Percentiles rank a stretch among this genome's conserved stretches.
These are phyloP conservation scores for Drosophila quasianomalipes DNA, from an alignment of 2,888 invertebrate species.

Conservation along the genomic window DNA sequence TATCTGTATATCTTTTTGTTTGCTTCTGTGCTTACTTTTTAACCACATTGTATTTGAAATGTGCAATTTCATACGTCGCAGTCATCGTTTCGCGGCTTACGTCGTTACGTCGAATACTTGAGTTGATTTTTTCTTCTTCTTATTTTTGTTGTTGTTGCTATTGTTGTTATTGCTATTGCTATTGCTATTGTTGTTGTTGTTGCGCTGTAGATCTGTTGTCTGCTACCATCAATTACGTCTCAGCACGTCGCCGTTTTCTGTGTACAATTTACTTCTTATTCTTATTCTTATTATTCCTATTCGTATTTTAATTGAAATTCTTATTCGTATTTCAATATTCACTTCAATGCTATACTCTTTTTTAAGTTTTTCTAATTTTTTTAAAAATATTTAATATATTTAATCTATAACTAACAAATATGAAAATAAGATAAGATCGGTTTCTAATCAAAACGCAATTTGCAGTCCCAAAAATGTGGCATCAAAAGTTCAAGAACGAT, in stretches of 20 bases:
- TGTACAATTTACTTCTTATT: conserved; percentile 17
- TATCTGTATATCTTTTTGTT: conserved; percentile 56
- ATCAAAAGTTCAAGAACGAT: background rate
- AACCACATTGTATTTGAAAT: conserved; percentile 80
- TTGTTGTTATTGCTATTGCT: conserved; percentile 19
- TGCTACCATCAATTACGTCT: conserved; percentile 71
- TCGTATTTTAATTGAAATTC: conserved; percentile 15
- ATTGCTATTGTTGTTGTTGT: conserved; percentile 28
- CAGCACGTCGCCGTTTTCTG: conserved; percentile 29
- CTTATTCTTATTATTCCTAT: conserved; percentile 1
- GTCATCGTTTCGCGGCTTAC: conserved; percentile 4
- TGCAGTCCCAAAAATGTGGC: background rate
- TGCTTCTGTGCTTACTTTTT: conserved; percentile 72
- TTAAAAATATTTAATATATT: background rate
- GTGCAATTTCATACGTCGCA: conserved; percentile 76
- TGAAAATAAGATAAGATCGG: background rate
- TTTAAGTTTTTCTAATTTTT: background rate
- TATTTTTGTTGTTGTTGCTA: conserved; percentile 13
- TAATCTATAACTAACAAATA: background rate
- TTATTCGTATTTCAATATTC: conserved; percentile 8
- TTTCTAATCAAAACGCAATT: background rate
- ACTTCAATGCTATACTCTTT: conserved; percentile 37
- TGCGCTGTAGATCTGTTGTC: conserved; percentile 59
- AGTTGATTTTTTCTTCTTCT: conserved; percentile 16
- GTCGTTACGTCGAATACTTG: conserved; percentile 47